These are phyloP conservation scores for Drosophila prostipennis DNA, from an alignment of 2,888 invertebrate species.

Conservation along the genomic window DNA sequence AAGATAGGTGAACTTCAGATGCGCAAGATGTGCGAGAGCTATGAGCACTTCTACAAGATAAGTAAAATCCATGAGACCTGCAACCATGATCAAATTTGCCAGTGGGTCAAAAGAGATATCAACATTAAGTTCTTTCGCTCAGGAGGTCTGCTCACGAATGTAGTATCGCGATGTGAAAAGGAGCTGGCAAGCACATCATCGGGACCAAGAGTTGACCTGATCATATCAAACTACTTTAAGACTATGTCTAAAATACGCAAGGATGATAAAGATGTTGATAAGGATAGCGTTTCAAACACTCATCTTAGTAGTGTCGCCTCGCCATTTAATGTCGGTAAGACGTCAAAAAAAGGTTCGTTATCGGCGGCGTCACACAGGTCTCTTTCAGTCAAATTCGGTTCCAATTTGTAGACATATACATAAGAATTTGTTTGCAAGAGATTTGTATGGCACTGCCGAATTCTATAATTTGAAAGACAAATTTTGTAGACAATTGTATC, in stretches of 20 bases:
- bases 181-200: slow-evolving; percentile 37
- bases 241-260: slow-evolving; percentile 26
- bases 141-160: slow-evolving; percentile 60
- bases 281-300: background rate
- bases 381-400: too few species aligned
- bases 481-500: background rate
- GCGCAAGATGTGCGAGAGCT: slow-evolving; percentile 50
- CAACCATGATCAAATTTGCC: slow-evolving; percentile 48
- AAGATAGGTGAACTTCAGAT: slow-evolving; percentile 56
- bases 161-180: slow-evolving; percentile 51
- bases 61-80: slow-evolving; percentile 50
- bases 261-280: background rate
- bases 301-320: background rate
- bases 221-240: slow-evolving; percentile 41
- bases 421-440: too few species aligned
- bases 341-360: background rate
- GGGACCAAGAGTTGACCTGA: slow-evolving; percentile 51
- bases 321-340: background rate
- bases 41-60: slow-evolving; percentile 70
- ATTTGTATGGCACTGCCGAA: too few species aligned
- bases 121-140: slow-evolving; percentile 57
- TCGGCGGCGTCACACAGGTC: too few species aligned
- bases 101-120: slow-evolving; percentile 70
- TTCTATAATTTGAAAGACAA: background rate
- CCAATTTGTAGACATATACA: too few species aligned